Base-by-base conservation (phyloP, 2,888 invertebrate species). In the Bellardia pandia region DNA sequence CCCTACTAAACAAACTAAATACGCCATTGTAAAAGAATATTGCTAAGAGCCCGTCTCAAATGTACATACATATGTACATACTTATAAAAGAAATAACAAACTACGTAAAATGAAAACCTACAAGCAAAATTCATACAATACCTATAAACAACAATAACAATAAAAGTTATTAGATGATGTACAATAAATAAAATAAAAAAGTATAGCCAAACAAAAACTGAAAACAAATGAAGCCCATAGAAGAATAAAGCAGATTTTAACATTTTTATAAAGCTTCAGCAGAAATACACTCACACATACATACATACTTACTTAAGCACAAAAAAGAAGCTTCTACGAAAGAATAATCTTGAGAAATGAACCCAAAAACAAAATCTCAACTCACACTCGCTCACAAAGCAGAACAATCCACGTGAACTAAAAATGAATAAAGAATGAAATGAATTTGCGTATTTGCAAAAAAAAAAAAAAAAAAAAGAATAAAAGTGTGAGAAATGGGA, bases 251-350 rank as follows among this genome's bases (percentile, higher is more conserved):
- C 40, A 66, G 40, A 66, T n/a, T 40, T 51, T n/a, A 51, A 14
- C n/a, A n/a, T 42, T 16, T 66, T 66, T 45, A 45, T 66, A 66
- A 66, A 66, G 42, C 42, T 66, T 66, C 66, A 51, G 14, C n/a
- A n/a, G n/a, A 51, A 51, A n/a, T n/a, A n/a, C 14, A n/a, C n/a
- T n/a, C 37, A n/a, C 5, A 11, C 45, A 37, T 37, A 33, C 4
- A 4, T 33, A 37, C 37, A 37, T 37, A 37, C 33, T 33, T 4
- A 1, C 6, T 45, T 11, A 8, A 3, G 33, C 33, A 33, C 3
- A 33, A 33, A 33, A 13, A 45, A 45, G 45, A 45, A 13, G 6
- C 45, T 45, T 45, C 13, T 13, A 45, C 45, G 3, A 45, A 51
- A 51, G n/a, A 45, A 45, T 45, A 45, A 45, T 13, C 45, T 45